These are phyloP conservation scores for Dromaius novaehollandiae DNA, from an alignment of 2,113 vertebrate genomes.

Conservation along the genomic window DNA sequence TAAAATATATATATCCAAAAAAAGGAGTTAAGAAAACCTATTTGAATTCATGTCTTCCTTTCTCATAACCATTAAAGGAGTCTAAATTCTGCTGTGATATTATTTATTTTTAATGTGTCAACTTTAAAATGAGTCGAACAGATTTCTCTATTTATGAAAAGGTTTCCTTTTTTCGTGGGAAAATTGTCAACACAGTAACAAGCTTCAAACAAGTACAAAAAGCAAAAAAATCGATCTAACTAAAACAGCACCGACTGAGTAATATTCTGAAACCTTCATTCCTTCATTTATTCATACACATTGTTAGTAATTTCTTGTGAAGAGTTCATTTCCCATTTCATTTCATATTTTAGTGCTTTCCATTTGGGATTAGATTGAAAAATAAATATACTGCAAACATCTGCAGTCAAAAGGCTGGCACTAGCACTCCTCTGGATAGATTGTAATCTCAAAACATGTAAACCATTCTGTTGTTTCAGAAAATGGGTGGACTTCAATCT, in stretches of 20 bases:
- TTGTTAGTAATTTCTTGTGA: constrained; percentile 14
- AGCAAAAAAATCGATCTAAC: background rate
- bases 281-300: constrained; percentile 30
- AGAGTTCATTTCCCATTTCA: constrained; percentile 39
- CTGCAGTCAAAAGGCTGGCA: constrained; percentile 33
- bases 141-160: constrained; percentile 60
- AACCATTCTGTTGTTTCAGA: constrained; percentile 55
- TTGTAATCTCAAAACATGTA: constrained; percentile 32
- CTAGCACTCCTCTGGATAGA: constrained; percentile 4
- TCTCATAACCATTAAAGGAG: constrained; percentile 80
- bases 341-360: constrained; percentile 68
- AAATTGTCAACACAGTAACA: constrained; percentile 13
- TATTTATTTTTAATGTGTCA: constrained; percentile 68
- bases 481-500: constrained; percentile 83
- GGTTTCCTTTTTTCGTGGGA: constrained; percentile 53
- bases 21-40: constrained; percentile 78
- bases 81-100: constrained; percentile 73
- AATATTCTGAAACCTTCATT: constrained; percentile 38
- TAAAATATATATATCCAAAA: constrained; percentile 46
- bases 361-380: constrained; percentile 52
- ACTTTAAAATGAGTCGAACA: constrained; percentile 59
- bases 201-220: constrained; percentile 27
- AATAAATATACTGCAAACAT: constrained; percentile 13
- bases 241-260: constrained; percentile 50
- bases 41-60: constrained; percentile 92